Evolutionary conservation across 30 jellyfish, hydroid and myxozoan species (phyloP), one percentile per base, ranked within the genome.

Genomic region (Rhopilema esculentum): DNA sequence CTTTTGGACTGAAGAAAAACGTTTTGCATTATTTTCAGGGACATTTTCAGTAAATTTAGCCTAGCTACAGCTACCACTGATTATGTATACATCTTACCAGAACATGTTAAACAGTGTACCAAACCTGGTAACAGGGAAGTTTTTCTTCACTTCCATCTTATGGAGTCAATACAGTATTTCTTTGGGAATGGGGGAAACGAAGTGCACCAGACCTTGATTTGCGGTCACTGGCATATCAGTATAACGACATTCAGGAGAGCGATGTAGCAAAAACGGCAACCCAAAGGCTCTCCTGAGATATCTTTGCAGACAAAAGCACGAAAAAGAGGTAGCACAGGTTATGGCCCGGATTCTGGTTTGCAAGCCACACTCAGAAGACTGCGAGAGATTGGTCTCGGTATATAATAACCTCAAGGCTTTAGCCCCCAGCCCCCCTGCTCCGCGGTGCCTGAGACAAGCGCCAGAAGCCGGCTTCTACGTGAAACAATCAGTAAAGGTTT

Each of bases 221-320:
- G 82, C 82, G 73, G 73, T 75, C 80, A 75, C 85, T 75, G 85
- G 26, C 81, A 9, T 71, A 75, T 80, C 85, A 48, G 85, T 75
- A 75, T 1, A 75, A 75, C 30, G 85, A 28, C 62, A 75, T 28
- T 75, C 85, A 9, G 73, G 62, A 75, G 85, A 75, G 85, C 85
- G 73, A 28, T 28, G 16, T 75, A 75, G 32, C 32, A 75, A 4
- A 75, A 80, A 75, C 80, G 73, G 85, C 85, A 75, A 48, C 73
- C 85, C 85, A 75, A 75, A 75, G 85, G 73, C 73, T 75, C 74
- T 16, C 73, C 85, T 27, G 74, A 32, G 21, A 50, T 8, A 75
- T 8, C 85, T 9, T 28, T 75, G 85, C 85, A 75, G 51, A 75
- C 72, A 75, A 28, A 72, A 75, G 73, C 85, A 75, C 85, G 9